Evolutionary conservation across 2,113 vertebrate genomes (phyloP), one percentile per base, ranked within the genome.

Genomic region (Triplophysa tibetana): DNA sequence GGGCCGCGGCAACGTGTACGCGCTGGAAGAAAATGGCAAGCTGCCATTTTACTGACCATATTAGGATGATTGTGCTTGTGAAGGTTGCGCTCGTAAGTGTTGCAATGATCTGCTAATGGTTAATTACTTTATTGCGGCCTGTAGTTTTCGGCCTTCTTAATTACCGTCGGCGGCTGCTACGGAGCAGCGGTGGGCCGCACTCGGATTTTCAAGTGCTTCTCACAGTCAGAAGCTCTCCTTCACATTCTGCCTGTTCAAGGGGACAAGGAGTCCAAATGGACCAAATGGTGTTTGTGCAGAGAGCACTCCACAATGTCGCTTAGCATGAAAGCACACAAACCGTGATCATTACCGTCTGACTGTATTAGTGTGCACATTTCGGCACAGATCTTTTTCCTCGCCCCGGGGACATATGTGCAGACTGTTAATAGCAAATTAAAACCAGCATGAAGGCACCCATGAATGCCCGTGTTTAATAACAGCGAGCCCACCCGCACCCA

Each of bases 41-140:
- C 77, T 86, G 89, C 89, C 89, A 85, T 89, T 89, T 82, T 67
- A 81, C 89, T 89, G 89, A 89, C 88, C 87, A 83, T 88, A 83
- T 88, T 88, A 82, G 84, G 75, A 88, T 86, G 87, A 88, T 85
- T 88, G 83, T 78, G 73, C 83, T 88, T 81, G 84, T 91, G 90
- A 94, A 92, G 91, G 93, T 92, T 91, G 90, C 85, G 79, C 79
- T 82, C 85, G 77, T 85, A 90, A 90, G 86, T 85, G 82, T 88
- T 85, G 82, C 83, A 85, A 83, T 89, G 86, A 89, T 89, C 79
- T 80, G 84, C 87, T 92, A 90, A 91, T 88, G 86, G 88, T 88
- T 91, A 89, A 91, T 92, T 91, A 91, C 84, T 85, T 88, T 83
- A 83, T 86, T 81, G 84, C 74, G 84, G 88, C 78, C 67, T 23